A percentile compares a stretch with the other conserved stretches of the same genome.
These are phyloP conservation scores for Acromyrmex echinatior DNA, from an alignment of 1,140 invertebrate species.

Conservation along the genomic window DNA sequence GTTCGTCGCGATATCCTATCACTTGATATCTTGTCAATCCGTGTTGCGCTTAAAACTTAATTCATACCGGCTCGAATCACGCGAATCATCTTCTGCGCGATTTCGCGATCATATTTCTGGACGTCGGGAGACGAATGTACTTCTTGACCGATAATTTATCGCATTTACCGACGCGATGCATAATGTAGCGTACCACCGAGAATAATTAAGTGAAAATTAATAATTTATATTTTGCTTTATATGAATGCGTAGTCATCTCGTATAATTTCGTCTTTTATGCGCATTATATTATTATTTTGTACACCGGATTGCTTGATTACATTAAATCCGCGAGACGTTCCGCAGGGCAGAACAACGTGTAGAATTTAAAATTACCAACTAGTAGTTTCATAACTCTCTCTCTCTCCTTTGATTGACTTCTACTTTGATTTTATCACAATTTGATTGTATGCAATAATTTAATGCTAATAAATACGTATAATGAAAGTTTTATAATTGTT, in stretches of 20 bases:
- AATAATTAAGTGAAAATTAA: conserved; percentile 66
- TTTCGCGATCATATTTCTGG: neutral
- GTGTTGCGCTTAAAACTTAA: conserved; percentile 25
- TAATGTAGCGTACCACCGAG: conserved; percentile 19
- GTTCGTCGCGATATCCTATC: conserved; percentile 14
- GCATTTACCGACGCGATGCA: conserved; percentile 14
- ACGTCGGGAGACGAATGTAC: neutral
- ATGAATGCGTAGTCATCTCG: conserved; percentile 14
- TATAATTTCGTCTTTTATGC: conserved; percentile 50
- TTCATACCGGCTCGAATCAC: neutral
- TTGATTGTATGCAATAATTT: conserved; percentile 2
- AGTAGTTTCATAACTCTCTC: neutral
- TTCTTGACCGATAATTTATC: conserved; percentile 52
- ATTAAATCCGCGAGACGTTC: conserved; percentile 67
- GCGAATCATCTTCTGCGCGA: neutral
- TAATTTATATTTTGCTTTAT: conserved; percentile 58
- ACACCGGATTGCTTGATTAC: conserved; percentile 64
- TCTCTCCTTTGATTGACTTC: neutral
- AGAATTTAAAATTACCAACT: conserved; percentile 65
- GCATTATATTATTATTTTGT: conserved; percentile 73
- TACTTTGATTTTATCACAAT: neutral
- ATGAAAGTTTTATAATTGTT: neutral
- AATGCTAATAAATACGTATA: neutral
- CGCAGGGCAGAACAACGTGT: conserved; percentile 7
- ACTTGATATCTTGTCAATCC: conserved; percentile 26